Evolutionary conservation across 2,888 invertebrate species (phyloP), one percentile per base, ranked within the genome.

Genomic region (Orthosia gracilis): DNA sequence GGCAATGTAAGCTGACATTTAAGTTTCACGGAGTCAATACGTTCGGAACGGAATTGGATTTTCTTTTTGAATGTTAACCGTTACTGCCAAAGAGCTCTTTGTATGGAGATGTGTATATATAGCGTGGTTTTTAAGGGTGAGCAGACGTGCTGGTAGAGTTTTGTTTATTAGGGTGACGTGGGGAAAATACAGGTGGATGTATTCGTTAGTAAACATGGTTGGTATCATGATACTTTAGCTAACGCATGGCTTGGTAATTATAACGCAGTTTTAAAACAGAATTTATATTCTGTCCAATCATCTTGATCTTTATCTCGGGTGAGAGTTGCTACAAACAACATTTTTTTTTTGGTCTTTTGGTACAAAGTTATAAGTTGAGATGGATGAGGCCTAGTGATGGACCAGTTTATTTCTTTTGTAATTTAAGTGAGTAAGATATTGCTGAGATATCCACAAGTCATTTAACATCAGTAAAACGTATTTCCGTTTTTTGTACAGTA

Each of bases 1-100:
- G 45, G 80, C 82, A 69, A 87, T 82, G 87, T 81, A 80, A 72
- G 74, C 58, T 78, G 84, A 75, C 69, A 67, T 81, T 73, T 70
- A 76, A 83, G 73, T 73, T 77, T 70, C 62, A 83, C 70, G 78
- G 63, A 17, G 5, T 17, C 15, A 65, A 58, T 70, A 68, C 47
- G 57, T 5, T n/a, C 31, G 17, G 7, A 76, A 61, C 18, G 58
- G 49, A 87, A 86, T 80, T 80, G 61, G 76, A 80, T 83, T 86
- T 82, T 69, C 62, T 72, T 71, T 79, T 80, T 75, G 58, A 77
- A 72, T 77, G 61, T 70, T 70, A 50, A 76, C 61, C n/a, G 59
- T 69, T 7, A 62, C 31, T 26, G 67, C 62, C 49, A 45, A 54
- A 67, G 64, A 67, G 31, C 18, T 67, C 55, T 83, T 62, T 71